Base-by-base conservation (phyloP, 2,797 vertebrate species). In the Enteromius treurensis region DNA sequence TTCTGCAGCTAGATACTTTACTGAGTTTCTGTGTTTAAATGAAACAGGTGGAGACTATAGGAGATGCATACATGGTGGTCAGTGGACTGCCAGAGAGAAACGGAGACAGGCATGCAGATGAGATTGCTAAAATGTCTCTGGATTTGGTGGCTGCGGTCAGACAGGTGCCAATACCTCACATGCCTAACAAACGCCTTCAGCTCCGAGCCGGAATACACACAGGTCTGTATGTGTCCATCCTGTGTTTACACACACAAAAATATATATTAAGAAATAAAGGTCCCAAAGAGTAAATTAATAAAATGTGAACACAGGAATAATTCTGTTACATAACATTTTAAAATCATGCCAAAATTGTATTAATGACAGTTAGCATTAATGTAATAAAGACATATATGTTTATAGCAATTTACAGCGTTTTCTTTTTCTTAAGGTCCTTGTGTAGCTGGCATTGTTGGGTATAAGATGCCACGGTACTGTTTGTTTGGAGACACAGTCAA, bases 401-500 rank as follows among this genome's bases (percentile, higher is more conserved):
- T 68, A 58, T 15, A 55, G 13, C 23, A 17, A 29, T 60, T 60
- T 1, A 70, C 3, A 13, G 29, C 42, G 29, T n/a, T 79, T 19
- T 74, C 26, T 34, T 6, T 37, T 53, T 49, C 19, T 84, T 0
- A 80, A 97, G 96, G 97, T 7, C 95, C 96, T 0, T 97, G 96
- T 1, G 96, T 98, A 7, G 97, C 97, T 9, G 97, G 97, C 40
- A 96, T 98, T 2, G 97, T 97, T 13, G 97, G 97, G 17, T 93
- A 96, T 90, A 98, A 97, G 90, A 98, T 97, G 97, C 96, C 96
- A 1, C 94, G 96, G 3, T 98, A 97, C 42, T 98, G 97, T 89
- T 93, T 97, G 68, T 98, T 98, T 91, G 96, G 97, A 83, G 96
- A 98, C 79, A 98, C 96, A 0, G 96, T 98, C 5, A 98, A 97